phyloP scores from a whole-genome alignment of 2,113 vertebrate species.

The Mohoua ochrocephala region DNA sequence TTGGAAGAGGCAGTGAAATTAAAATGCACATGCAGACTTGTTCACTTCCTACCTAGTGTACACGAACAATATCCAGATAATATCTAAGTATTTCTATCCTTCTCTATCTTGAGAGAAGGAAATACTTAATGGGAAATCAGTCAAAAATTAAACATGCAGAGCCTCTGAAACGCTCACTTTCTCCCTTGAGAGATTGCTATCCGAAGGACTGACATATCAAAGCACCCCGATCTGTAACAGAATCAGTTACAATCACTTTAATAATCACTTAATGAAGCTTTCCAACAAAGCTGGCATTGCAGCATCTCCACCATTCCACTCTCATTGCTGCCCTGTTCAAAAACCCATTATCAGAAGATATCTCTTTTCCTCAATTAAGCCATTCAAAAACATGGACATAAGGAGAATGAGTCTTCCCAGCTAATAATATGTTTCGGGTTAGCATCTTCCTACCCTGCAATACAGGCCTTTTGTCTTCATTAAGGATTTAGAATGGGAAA shows the following conservation, averaged over 20 bases:
- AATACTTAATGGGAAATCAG: not conserved
- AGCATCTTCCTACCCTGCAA: slow-evolving; percentile 7
- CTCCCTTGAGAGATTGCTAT: not conserved
- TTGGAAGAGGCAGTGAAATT: not conserved
- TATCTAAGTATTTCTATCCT: not conserved
- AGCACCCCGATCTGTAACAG: not conserved
- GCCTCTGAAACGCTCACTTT: not conserved
- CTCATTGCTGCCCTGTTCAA: not conserved
- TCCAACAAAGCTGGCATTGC: not conserved
- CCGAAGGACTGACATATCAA: not conserved
- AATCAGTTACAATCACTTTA: not conserved
- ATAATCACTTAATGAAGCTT: not conserved
- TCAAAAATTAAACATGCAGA: not conserved
- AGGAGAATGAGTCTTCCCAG: slow-evolving; percentile 32
- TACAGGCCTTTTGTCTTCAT: slow-evolving; percentile 47
- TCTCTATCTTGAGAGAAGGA: not conserved
- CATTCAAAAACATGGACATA: slow-evolving; percentile 33
- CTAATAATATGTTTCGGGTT: slow-evolving; percentile 28
- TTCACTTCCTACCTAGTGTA: not conserved
- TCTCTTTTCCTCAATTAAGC: slow-evolving; percentile 14
- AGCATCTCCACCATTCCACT: not conserved
- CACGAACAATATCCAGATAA: not conserved
- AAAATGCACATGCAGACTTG: not conserved
- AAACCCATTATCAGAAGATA: not conserved
- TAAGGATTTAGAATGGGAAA: slow-evolving; percentile 41